Evolutionary conservation across 2,797 vertebrate species (phyloP), one percentile per base, ranked within the genome.

Genomic region (Chelon labrosus): DNA sequence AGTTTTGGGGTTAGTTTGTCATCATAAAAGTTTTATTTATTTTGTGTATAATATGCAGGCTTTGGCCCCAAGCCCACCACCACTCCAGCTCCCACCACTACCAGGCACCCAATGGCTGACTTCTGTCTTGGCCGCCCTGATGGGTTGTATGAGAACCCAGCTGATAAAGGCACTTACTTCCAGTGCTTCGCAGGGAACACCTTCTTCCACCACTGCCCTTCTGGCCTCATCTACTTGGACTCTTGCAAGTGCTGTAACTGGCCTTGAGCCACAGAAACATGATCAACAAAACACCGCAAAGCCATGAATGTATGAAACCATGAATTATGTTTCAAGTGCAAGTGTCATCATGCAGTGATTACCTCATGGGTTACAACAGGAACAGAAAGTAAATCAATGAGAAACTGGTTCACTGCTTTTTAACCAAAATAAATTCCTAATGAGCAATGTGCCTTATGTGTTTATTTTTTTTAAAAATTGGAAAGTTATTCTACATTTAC

Each of bases 161-260:
- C 85, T 1, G 91, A 95, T 22, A 37, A 41, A 17, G 88, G 5
- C 80, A 93, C 90, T 31, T 95, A 84, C 77, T 94, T 94, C 83
- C 94, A 95, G 68, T 95, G 95, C 64, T 94, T 79, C 84, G 53
- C 53, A 4, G 94, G 92, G 49, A 86, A 84, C 78, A 94, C 95
- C 5, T 95, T 92, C 84, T 70, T 94, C 57, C 90, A 94, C 14
- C 74, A 5, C 42, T 95, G 95, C 85, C 94, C 95, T 80, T 69
- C 93, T 0, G 94, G 93, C 37, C 93, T 95, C 69, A 85, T 95
- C 76, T 95, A 64, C 77, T 51, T 62, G 53, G 94, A 95, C 42
- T 67, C 66, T 70, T 95, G 95, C 89, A 95, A 95, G 85, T 95
- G 95, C 81, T 95, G 94, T 77, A 35, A 93, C 85, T 95, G 85